phyloP scores from a whole-genome alignment of 2,888 invertebrate species.

The Anagyrus pseudococci region DNA sequence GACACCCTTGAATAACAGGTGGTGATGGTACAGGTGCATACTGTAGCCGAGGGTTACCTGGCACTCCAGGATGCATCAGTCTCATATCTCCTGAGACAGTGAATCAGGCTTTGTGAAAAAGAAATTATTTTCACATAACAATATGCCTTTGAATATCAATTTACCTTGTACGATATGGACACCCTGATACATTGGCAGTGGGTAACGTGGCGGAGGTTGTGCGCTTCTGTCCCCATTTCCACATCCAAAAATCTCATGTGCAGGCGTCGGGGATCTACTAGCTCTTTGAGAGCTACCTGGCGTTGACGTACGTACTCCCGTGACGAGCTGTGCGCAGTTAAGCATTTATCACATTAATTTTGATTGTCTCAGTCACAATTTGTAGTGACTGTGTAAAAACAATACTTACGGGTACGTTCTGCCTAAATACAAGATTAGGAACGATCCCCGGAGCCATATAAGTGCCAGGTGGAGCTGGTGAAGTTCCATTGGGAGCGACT shows the following conservation, averaged over 20 bases:
- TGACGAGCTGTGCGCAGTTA: constrained; percentile 45
- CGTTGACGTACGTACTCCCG: constrained; percentile 56
- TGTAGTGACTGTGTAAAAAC: neutral
- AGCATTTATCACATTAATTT: neutral
- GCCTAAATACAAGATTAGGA: constrained; percentile 58
- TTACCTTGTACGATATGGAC: constrained; percentile 59
- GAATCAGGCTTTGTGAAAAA: neutral
- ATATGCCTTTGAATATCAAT: neutral
- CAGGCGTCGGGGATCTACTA: constrained; percentile 58
- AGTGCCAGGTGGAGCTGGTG: constrained; percentile 53
- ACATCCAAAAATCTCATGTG: constrained; percentile 55
- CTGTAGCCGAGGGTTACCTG: constrained; percentile 55
- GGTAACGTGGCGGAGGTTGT: constrained; percentile 57
- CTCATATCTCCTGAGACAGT: constrained; percentile 52
- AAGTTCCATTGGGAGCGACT: constrained; percentile 51
- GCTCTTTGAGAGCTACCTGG: constrained; percentile 57
- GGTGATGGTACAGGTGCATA: constrained; percentile 58
- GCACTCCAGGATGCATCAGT: constrained; percentile 58
- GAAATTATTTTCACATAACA: neutral
- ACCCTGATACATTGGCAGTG: constrained; percentile 61
- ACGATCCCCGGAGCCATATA: constrained; percentile 56
- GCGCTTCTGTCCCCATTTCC: constrained; percentile 55
- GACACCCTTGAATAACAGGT: constrained; percentile 58
- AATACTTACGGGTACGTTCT: constrained; percentile 56
- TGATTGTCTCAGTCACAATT: too few species aligned